A percentile compares a stretch with the other conserved stretches of the same genome.
Conservation (phyloP, 1,140 invertebrate genomes). For the Hydropsyche tenuis region DNA sequence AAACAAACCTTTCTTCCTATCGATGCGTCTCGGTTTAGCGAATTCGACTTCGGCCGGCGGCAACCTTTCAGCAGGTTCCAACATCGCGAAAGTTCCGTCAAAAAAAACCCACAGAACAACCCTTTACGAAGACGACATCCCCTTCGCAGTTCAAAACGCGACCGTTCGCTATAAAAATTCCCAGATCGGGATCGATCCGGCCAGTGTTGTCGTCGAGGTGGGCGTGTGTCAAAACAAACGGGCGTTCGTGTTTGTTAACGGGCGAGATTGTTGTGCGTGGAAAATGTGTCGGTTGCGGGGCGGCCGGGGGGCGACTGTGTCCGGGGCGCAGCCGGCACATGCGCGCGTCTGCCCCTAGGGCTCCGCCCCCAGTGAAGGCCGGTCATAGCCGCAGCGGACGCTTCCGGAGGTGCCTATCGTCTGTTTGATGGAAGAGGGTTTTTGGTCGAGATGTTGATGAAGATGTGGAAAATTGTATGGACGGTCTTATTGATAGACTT, state of each 20-base stretch:
- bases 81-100: constrained; percentile 23
- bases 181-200: too few relatives aligned
- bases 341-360: constrained; percentile 4
- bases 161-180: too few relatives aligned
- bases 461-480: too few relatives aligned
- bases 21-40: constrained; percentile 45
- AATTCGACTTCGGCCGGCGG: constrained; percentile 47
- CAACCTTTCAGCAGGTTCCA: constrained; percentile 43
- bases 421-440: not conserved
- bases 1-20: constrained; percentile 46
- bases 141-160: too few relatives aligned
- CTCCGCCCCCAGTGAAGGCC: constrained; percentile 19
- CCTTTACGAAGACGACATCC: too few relatives aligned
- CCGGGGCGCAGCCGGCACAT: constrained; percentile 16
- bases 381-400: constrained; percentile 14
- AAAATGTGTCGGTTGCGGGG: not conserved
- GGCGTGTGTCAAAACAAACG: constrained; percentile 26
- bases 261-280: not conserved
- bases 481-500: too few relatives aligned
- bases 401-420: not conserved
- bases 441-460: too few relatives aligned
- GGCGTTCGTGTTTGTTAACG: not conserved
- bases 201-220: too few relatives aligned
- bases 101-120: too few relatives aligned
- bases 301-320: constrained; percentile 4